Evolutionary conservation across 2,888 invertebrate species (phyloP).

Genomic region (Choristoneura rosaceana): DNA sequence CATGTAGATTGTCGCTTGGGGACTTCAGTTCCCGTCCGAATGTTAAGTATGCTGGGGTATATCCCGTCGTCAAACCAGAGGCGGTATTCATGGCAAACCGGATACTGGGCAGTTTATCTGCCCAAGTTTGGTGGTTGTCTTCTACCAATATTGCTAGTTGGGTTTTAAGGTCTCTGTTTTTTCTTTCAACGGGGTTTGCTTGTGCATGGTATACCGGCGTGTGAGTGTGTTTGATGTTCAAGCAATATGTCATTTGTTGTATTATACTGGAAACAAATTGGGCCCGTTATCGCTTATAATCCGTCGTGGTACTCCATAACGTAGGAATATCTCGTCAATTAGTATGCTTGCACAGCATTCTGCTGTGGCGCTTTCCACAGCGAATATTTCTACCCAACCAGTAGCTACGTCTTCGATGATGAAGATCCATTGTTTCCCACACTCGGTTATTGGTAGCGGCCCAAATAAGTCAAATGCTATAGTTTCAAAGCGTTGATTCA

Average conservation of each 20-base stretch:
- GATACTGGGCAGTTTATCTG: constrained; percentile 53
- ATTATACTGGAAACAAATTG: constrained; percentile 44
- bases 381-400: constrained; percentile 52
- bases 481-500: background rate
- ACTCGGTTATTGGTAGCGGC: background rate
- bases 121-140: constrained; percentile 52
- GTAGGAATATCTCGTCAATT: constrained; percentile 48
- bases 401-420: constrained; percentile 47
- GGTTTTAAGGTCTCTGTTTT: constrained; percentile 46
- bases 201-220: constrained; percentile 26
- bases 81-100: constrained; percentile 64
- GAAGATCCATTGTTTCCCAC: background rate
- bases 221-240: background rate
- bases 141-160: constrained; percentile 42
- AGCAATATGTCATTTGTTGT: constrained; percentile 40
- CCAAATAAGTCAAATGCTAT: constrained; percentile 7
- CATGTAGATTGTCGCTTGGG: background rate
- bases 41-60: constrained; percentile 11
- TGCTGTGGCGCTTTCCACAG: constrained; percentile 44
- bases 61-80: constrained; percentile 35
- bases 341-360: constrained; percentile 43
- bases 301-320: constrained; percentile 56
- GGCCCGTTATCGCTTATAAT: constrained; percentile 60
- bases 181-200: constrained; percentile 44
- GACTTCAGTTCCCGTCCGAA: constrained; percentile 13